A percentile compares a stretch with the other conserved stretches of the same genome.
Evolutionary conservation across 2,797 vertebrate genomes (phyloP).

Genomic region (Pangasius mekongensis): DNA sequence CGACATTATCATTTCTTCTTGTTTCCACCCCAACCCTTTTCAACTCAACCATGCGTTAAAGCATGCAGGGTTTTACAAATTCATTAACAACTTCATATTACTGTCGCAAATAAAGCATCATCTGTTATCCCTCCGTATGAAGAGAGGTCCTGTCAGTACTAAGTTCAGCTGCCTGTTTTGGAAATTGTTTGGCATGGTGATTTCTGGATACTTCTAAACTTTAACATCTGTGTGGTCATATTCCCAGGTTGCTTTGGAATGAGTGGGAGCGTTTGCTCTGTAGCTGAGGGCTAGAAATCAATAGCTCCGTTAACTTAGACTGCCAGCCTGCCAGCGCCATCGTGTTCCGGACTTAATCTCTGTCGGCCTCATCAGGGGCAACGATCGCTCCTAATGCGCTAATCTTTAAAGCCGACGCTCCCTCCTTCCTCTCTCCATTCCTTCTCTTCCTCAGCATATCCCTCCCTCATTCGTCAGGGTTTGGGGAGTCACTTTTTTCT

Average conservation of each 20-base stretch:
- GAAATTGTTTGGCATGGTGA: neutral
- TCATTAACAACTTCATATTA: neutral
- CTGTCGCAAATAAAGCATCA: neutral
- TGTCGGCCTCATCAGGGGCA: slow-evolving; percentile 22
- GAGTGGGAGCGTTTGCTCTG: slow-evolving; percentile 55
- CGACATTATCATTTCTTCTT: slow-evolving; percentile 13
- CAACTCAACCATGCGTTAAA: neutral
- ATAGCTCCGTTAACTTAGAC: slow-evolving; percentile 68
- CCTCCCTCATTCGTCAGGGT: slow-evolving; percentile 42
- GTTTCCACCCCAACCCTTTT: slow-evolving; percentile 32
- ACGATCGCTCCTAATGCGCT: slow-evolving; percentile 46
- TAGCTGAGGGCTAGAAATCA: slow-evolving; percentile 62
- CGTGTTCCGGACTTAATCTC: slow-evolving; percentile 53
- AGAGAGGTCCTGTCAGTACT: too few species aligned
- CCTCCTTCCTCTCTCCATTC: slow-evolving; percentile 39
- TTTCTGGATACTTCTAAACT: slow-evolving; percentile 15
- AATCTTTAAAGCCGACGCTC: slow-evolving; percentile 41
- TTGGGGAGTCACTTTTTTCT: slow-evolving; percentile 23
- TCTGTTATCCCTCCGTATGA: neutral
- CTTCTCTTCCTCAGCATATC: slow-evolving; percentile 18
- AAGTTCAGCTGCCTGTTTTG: neutral
- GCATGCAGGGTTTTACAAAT: neutral
- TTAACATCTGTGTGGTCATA: slow-evolving; percentile 58
- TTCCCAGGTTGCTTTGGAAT: slow-evolving; percentile 66
- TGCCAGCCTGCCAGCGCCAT: slow-evolving; percentile 56